phyloP scores from a whole-genome alignment of 2,797 vertebrate species.

The Antennarius maculatus region DNA sequence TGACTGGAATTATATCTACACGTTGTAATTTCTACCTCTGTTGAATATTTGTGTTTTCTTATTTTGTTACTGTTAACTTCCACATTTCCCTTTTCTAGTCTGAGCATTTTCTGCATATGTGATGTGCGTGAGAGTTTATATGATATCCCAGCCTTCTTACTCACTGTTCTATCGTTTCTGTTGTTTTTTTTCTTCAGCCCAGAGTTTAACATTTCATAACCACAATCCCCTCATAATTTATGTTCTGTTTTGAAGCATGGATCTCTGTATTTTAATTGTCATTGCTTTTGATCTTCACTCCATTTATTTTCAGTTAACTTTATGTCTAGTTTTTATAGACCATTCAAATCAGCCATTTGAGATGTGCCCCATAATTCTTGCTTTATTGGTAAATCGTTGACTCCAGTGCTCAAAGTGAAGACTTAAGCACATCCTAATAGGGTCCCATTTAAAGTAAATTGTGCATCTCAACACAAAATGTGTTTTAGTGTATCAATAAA shows the following conservation, averaged over 20 bases:
- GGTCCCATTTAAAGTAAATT: no score
- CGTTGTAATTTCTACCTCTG: constrained; percentile 18
- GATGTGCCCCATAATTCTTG: not conserved
- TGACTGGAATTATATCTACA: constrained; percentile 44
- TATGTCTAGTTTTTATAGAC: constrained; percentile 12
- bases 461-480: not conserved
- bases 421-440: not conserved
- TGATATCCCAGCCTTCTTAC: not conserved
- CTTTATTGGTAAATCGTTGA: constrained; percentile 8
- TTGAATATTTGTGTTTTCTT: constrained; percentile 15
- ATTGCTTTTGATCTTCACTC: constrained; percentile 39
- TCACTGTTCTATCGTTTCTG: constrained; percentile 38
- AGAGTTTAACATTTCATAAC: constrained; percentile 22
- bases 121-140: constrained; percentile 11
- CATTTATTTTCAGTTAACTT: constrained; percentile 17
- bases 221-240: constrained; percentile 25
- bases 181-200: constrained; percentile 17
- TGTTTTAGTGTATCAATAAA: not conserved
- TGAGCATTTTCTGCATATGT: constrained; percentile 6
- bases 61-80: constrained; percentile 12
- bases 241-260: constrained; percentile 51
- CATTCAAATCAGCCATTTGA: constrained; percentile 20
- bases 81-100: not conserved
- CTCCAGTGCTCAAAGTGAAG: constrained; percentile 12
- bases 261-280: constrained; percentile 34